These are phyloP conservation scores for Timandra comae DNA, from an alignment of 2,888 invertebrate species.

Conservation along the genomic window DNA sequence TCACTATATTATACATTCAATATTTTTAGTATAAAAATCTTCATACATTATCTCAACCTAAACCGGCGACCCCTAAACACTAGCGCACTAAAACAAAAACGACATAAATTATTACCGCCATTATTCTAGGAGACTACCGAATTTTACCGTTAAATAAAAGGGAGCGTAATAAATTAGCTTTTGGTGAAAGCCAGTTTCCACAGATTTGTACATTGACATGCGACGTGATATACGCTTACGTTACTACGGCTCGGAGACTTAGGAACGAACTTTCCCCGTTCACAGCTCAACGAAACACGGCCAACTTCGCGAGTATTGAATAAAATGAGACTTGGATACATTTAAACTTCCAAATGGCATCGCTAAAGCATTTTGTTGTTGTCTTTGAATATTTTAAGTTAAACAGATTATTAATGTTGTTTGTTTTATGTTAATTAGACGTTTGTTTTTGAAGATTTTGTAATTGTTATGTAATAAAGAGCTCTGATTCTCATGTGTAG, in stretches of 20 bases:
- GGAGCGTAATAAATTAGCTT: slow-evolving; percentile 14
- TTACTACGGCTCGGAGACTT: slow-evolving; percentile 8
- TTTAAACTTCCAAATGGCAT: slow-evolving; percentile 19
- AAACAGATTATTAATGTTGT: no score
- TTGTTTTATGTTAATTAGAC: no score
- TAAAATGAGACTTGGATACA: slow-evolving; percentile 17
- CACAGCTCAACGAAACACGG: slow-evolving; percentile 15
- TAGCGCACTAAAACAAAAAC: no score
- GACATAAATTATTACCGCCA: not conserved
- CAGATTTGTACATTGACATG: slow-evolving; percentile 18
- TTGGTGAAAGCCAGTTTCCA: slow-evolving; percentile 13
- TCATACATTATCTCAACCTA: no score
- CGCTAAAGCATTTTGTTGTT: slow-evolving; percentile 10
- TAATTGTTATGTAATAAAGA: no score
- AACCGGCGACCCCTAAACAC: no score
- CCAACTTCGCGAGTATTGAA: slow-evolving; percentile 20
- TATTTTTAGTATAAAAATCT: no score
- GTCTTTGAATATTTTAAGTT: slow-evolving; percentile 1
- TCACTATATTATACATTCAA: no score
- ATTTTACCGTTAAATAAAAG: not conserved
- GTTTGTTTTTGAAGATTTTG: no score
- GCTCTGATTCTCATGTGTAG: no score
- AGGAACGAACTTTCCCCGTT: slow-evolving; percentile 13
- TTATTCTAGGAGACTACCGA: not conserved
- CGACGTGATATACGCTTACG: slow-evolving; percentile 1